phyloP scores from a whole-genome alignment of 1,140 invertebrate genomes.

The Ceratosolen fusciceps region DNA sequence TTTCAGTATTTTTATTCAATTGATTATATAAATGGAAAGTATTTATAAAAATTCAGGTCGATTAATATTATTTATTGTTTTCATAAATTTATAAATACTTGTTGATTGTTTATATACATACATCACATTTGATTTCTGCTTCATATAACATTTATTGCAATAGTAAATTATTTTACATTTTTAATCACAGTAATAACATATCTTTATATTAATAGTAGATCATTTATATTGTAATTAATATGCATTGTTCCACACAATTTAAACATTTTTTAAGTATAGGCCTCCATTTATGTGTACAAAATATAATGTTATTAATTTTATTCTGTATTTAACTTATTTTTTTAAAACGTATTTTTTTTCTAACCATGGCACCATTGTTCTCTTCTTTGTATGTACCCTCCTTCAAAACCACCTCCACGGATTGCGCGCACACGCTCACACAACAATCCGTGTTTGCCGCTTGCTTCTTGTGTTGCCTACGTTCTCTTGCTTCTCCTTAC shows the following conservation, averaged over 20 bases:
- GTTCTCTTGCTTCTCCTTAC: conserved; percentile 62
- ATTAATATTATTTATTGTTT: not conserved
- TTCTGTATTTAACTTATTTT: conserved; percentile 47
- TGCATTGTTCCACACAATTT: not conserved
- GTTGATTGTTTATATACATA: too few relatives aligned
- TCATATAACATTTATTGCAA: too few relatives aligned
- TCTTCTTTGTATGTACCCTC: conserved; percentile 68
- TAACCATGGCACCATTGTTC: conserved; percentile 64
- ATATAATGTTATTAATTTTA: conserved; percentile 30
- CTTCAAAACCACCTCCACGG: conserved; percentile 60
- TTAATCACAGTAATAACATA: too few relatives aligned
- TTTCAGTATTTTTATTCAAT: not conserved
- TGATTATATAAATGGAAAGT: not conserved
- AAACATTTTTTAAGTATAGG: conserved; percentile 7
- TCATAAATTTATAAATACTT: not conserved
- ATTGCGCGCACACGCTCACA: conserved; percentile 62
- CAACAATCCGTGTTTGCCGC: conserved; percentile 65
- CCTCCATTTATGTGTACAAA: conserved; percentile 3
- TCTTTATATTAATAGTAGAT: not conserved
- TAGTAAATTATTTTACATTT: too few relatives aligned
- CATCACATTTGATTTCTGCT: too few relatives aligned
- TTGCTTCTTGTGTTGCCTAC: conserved; percentile 66
- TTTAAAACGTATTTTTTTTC: conserved; percentile 55
- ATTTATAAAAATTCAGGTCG: not conserved
- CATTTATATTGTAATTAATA: not conserved